Evolutionary conservation across 2,113 vertebrate species (phyloP).

Genomic region (Gymnobelideus leadbeateri): DNA sequence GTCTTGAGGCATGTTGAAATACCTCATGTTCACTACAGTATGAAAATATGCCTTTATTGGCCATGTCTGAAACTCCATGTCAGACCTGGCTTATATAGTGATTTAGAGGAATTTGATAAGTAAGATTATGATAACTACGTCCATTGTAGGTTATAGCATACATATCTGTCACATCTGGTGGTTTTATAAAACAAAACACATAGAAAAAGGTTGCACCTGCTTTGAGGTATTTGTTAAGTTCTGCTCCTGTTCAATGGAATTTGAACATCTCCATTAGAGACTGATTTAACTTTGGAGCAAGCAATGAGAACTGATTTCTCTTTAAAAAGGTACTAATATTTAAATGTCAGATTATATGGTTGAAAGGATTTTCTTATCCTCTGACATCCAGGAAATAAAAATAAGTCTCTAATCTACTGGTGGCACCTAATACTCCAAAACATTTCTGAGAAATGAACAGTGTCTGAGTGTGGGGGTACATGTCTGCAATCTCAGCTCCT

Average conservation of each 20-base stretch:
- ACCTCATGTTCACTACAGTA: not conserved
- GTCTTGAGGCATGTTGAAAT: not conserved
- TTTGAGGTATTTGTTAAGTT: not conserved
- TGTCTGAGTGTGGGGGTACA: not conserved
- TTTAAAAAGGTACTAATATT: not conserved
- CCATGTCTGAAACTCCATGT: not conserved
- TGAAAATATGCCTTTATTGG: not conserved
- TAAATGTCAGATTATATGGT: not conserved
- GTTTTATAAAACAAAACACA: not conserved
- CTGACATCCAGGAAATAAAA: constrained; percentile 41
- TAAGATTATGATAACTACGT: not conserved
- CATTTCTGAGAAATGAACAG: not conserved
- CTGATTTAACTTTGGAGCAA: not conserved
- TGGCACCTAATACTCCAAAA: constrained; percentile 59
- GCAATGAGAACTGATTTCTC: not conserved
- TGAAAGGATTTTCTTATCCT: constrained; percentile 29
- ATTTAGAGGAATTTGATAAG: not conserved
- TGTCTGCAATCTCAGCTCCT: not conserved
- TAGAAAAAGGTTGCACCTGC: not conserved
- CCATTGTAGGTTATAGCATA: not conserved
- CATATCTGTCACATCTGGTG: not conserved
- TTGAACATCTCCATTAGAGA: not conserved
- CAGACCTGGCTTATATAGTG: not conserved
- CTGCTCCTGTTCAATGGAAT: not conserved
- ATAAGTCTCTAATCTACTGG: constrained; percentile 32